Evolutionary conservation across 2,888 invertebrate species (phyloP).

Genomic region (Cryptosula pallasiana): DNA sequence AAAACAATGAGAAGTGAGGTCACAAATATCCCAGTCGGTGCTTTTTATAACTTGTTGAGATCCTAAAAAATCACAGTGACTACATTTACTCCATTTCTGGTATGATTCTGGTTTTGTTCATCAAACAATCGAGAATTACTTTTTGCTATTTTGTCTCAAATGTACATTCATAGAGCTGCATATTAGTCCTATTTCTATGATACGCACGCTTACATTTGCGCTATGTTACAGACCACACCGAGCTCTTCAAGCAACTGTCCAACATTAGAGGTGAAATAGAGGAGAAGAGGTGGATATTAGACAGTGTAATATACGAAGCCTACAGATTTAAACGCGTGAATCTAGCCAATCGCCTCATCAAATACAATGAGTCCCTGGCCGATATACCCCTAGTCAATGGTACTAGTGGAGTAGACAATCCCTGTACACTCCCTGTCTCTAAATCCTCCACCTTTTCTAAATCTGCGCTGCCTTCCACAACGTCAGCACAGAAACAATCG

Average conservation of each 20-base stretch:
- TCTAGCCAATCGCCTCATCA: not conserved
- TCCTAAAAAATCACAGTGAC: too few relatives aligned
- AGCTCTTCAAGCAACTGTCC: slow-evolving; percentile 40
- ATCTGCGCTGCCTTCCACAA: not conserved
- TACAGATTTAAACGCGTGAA: not conserved
- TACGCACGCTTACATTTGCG: too few relatives aligned
- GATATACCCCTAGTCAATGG: not conserved
- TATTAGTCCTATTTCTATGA: too few relatives aligned
- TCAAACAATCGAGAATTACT: too few relatives aligned
- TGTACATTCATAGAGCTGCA: too few relatives aligned
- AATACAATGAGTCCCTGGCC: not conserved
- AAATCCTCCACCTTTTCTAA: not conserved
- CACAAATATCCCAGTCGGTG: too few relatives aligned
- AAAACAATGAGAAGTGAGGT: too few relatives aligned
- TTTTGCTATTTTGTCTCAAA: too few relatives aligned
- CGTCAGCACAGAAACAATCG: not conserved
- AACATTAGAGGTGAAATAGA: slow-evolving; percentile 41
- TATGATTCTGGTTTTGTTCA: too few relatives aligned
- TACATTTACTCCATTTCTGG: too few relatives aligned
- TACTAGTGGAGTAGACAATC: not conserved
- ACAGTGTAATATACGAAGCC: slow-evolving; percentile 12
- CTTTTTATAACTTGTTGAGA: too few relatives aligned
- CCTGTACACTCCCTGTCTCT: not conserved
- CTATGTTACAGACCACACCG: slow-evolving; percentile 40
- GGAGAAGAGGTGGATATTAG: not conserved